Percentiles rank a stretch among this genome's conserved stretches.
These are phyloP conservation scores for Catocala nupta DNA, from an alignment of 2,888 invertebrate species.

Conservation along the genomic window DNA sequence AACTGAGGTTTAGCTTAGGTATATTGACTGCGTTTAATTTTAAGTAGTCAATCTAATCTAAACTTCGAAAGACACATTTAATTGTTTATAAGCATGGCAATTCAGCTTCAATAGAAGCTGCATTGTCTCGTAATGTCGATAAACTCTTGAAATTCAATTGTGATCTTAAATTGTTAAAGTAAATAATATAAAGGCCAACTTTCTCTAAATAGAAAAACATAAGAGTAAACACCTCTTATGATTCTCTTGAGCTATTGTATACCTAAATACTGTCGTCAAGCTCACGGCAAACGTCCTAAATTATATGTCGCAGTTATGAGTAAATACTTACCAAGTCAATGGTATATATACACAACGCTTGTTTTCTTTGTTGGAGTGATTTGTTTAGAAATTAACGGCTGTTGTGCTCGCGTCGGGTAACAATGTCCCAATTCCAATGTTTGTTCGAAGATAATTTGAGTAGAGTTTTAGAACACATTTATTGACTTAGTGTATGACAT, in stretches of 20 bases:
- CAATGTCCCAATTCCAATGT: conserved; percentile 39
- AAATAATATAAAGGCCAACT: neutral
- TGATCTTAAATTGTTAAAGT: neutral
- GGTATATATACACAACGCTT: conserved; percentile 43
- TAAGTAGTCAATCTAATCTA: no score
- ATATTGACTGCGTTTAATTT: no score
- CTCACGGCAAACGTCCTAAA: conserved; percentile 54
- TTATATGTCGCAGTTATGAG: conserved; percentile 59
- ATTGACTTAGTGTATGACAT: conserved; percentile 4
- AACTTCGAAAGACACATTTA: no score
- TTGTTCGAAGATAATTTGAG: conserved; percentile 40
- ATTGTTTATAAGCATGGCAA: no score
- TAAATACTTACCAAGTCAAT: conserved; percentile 63
- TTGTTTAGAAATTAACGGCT: conserved; percentile 64
- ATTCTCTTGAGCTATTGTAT: neutral
- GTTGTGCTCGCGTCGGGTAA: conserved; percentile 35
- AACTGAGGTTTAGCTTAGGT: no score
- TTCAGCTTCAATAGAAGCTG: no score
- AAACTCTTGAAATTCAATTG: neutral
- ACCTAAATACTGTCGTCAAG: conserved; percentile 10
- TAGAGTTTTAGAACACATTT: conserved; percentile 24
- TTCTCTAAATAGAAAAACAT: conserved; percentile 3
- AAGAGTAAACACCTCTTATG: neutral
- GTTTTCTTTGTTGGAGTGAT: conserved; percentile 61
- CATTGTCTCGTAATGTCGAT: no score